Evolutionary conservation across 2,113 vertebrate genomes (phyloP).

Genomic region (Vicugna pacos): DNA sequence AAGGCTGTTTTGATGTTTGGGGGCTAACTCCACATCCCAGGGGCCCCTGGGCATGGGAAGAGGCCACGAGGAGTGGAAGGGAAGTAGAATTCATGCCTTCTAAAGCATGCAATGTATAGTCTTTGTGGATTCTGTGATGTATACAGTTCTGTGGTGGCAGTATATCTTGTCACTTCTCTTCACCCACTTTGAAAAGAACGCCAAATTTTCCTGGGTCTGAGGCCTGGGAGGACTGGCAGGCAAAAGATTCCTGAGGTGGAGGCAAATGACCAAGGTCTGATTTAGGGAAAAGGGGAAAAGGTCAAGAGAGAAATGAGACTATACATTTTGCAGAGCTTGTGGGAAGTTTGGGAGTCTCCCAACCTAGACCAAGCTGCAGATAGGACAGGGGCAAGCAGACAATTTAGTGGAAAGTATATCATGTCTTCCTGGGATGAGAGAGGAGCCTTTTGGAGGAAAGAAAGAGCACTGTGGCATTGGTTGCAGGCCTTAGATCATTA

Average conservation of each 20-base stretch:
- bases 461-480: neutral
- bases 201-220: neutral
- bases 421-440: neutral
- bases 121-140: slow-evolving; percentile 23
- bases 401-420: slow-evolving; percentile 15
- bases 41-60: neutral
- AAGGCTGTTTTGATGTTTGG: slow-evolving; percentile 50
- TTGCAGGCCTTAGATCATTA: neutral
- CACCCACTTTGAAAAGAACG: slow-evolving; percentile 6
- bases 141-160: neutral
- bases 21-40: neutral
- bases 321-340: slow-evolving; percentile 41
- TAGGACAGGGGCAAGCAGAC: neutral
- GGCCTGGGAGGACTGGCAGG: neutral
- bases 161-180: slow-evolving; percentile 33
- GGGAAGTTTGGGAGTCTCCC: slow-evolving; percentile 20
- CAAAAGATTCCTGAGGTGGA: slow-evolving; percentile 22
- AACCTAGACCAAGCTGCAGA: neutral
- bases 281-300: neutral
- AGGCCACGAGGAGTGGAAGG: neutral
- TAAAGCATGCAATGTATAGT: neutral
- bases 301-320: slow-evolving; percentile 8
- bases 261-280: neutral
- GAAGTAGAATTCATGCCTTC: slow-evolving; percentile 3
- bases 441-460: neutral